These are phyloP conservation scores for Argopecten irradians DNA, from an alignment of 1,140 invertebrate genomes.

Conservation along the genomic window DNA sequence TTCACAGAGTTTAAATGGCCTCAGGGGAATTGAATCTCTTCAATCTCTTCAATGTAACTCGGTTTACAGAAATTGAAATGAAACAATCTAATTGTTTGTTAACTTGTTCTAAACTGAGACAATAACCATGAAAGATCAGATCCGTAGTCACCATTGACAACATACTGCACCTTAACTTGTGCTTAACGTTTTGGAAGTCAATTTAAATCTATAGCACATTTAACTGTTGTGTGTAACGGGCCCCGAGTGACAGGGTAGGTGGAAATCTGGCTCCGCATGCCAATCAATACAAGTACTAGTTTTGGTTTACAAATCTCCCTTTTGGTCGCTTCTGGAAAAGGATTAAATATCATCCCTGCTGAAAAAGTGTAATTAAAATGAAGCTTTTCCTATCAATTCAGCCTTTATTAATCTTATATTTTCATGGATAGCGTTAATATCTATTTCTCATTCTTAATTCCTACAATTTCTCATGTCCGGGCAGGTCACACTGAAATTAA, in stretches of 20 bases:
- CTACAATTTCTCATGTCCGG: too few species aligned
- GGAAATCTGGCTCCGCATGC: not conserved
- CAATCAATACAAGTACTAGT: not conserved
- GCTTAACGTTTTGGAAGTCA: not conserved
- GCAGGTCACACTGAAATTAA: too few species aligned
- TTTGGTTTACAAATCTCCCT: not conserved
- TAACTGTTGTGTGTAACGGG: not conserved
- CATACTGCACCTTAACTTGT: not conserved
- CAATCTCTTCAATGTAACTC: not conserved
- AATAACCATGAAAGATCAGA: not conserved
- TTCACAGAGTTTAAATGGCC: too few species aligned
- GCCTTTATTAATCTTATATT: too few species aligned
- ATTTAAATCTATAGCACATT: conserved; percentile 11
- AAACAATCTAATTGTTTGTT: not conserved
- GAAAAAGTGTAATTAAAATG: too few species aligned
- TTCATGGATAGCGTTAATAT: too few species aligned
- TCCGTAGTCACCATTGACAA: not conserved
- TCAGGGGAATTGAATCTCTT: not conserved
- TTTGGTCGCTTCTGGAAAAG: too few species aligned
- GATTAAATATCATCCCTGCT: too few species aligned
- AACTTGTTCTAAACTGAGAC: not conserved
- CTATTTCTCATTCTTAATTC: too few species aligned
- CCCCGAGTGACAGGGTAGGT: not conserved
- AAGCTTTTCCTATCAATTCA: too few species aligned
- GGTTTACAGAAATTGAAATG: not conserved